Percentiles rank a stretch among this genome's conserved stretches.
Evolutionary conservation across 2,113 vertebrate species (phyloP).

Genomic region (Procavia capensis): DNA sequence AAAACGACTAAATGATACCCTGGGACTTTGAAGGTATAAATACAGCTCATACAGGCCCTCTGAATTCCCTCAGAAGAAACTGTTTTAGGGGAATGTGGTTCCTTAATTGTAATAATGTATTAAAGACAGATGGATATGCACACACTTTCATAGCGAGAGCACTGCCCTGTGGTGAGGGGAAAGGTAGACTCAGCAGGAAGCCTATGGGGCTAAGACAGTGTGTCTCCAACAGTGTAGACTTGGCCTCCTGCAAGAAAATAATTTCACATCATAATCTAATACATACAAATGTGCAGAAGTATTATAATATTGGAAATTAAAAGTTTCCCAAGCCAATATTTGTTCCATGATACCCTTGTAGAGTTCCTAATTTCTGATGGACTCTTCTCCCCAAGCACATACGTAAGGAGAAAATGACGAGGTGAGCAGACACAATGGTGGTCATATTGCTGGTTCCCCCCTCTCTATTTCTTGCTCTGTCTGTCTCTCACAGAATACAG

Average conservation of each 20-base stretch:
- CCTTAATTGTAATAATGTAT: constrained; percentile 44
- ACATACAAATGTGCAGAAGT: background rate
- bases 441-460: background rate
- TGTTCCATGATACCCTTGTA: background rate
- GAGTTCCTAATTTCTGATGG: background rate
- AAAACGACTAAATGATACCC: constrained; percentile 58
- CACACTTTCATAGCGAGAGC: constrained; percentile 25
- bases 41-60: background rate
- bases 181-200: background rate
- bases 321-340: background rate
- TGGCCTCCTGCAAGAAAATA: background rate
- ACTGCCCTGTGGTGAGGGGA: background rate
- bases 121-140: background rate
- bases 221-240: background rate
- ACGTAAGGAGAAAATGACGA: background rate
- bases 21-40: constrained; percentile 52
- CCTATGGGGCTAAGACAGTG: background rate
- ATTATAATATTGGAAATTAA: background rate
- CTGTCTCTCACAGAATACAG: background rate
- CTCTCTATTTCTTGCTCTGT: too few relatives aligned
- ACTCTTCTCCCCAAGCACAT: background rate
- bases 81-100: constrained; percentile 28
- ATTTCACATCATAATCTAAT: background rate
- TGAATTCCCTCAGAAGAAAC: constrained; percentile 20
- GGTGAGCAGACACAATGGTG: background rate